A percentile compares a stretch with the other conserved stretches of the same genome.
Evolutionary conservation across 2,113 vertebrate species (phyloP).

Genomic region (Arizona elegans): DNA sequence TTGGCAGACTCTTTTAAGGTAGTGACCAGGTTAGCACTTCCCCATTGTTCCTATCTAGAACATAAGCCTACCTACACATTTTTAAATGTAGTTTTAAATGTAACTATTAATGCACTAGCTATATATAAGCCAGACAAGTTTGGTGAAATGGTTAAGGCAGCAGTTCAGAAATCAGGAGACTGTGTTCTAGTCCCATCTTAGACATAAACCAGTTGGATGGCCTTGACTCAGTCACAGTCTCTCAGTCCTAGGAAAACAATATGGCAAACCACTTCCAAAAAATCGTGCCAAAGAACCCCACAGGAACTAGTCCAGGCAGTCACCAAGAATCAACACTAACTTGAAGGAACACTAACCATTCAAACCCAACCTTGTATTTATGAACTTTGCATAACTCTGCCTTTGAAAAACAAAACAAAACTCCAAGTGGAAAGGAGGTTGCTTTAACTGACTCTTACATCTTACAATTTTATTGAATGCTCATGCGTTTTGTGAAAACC

Average conservation of each 20-base stretch:
- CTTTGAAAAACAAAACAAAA: background rate
- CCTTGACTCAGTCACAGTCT: background rate
- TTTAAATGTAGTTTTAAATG: background rate
- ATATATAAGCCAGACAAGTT: background rate
- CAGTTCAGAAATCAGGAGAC: background rate
- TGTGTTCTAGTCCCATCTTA: background rate
- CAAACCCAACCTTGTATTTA: background rate
- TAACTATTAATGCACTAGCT: background rate
- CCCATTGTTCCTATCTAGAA: background rate
- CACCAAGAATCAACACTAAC: background rate
- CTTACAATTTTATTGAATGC: background rate
- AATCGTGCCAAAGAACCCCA: background rate
- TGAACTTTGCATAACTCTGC: background rate
- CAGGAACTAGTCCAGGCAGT: background rate
- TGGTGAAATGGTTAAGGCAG: background rate
- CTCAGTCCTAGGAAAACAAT: background rate
- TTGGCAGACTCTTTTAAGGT: background rate
- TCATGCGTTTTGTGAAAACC: background rate
- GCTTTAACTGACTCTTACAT: background rate
- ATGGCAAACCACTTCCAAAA: background rate
- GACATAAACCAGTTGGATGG: background rate
- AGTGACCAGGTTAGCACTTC: background rate
- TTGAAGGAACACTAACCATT: background rate
- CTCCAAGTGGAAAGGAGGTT: background rate
- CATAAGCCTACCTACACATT: background rate